These are phyloP conservation scores for Parelbella ahira DNA, from an alignment of 2,888 invertebrate species.

Conservation along the genomic window DNA sequence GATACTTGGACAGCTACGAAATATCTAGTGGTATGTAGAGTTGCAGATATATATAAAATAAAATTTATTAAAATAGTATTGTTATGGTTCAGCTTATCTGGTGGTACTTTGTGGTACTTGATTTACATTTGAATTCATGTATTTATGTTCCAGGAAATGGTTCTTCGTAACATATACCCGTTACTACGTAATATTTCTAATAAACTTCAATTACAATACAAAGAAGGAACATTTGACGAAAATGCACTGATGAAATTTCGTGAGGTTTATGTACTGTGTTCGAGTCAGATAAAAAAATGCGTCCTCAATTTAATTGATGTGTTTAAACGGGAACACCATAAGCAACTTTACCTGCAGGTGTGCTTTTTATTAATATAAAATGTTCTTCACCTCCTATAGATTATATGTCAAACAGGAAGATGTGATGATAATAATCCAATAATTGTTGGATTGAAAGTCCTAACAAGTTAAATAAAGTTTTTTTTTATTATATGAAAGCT, in stretches of 20 bases:
- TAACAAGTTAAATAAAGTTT: too few relatives aligned
- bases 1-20: slow-evolving; percentile 49
- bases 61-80: too few relatives aligned
- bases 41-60: too few relatives aligned
- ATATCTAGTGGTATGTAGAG: slow-evolving; percentile 45
- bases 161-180: slow-evolving; percentile 51
- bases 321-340: slow-evolving; percentile 54
- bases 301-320: slow-evolving; percentile 56
- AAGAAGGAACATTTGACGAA: slow-evolving; percentile 31
- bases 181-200: slow-evolving; percentile 43
- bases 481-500: too few relatives aligned
- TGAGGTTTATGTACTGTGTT: slow-evolving; percentile 56
- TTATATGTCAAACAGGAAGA: too few relatives aligned
- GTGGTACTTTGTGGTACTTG: too few relatives aligned
- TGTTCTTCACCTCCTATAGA: too few relatives aligned
- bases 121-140: too few relatives aligned
- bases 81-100: too few relatives aligned
- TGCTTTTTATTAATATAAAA: too few relatives aligned
- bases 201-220: slow-evolving; percentile 37
- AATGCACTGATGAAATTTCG: slow-evolving; percentile 39
- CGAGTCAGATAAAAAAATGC: slow-evolving; percentile 67
- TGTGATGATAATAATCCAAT: too few relatives aligned
- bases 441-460: too few relatives aligned
- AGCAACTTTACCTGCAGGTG: slow-evolving; percentile 49
- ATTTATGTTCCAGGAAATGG: slow-evolving; percentile 44